Evolutionary conservation across 1,140 invertebrate genomes (phyloP), one percentile per base, ranked within the genome.

Genomic region (Galendromus occidentalis): DNA sequence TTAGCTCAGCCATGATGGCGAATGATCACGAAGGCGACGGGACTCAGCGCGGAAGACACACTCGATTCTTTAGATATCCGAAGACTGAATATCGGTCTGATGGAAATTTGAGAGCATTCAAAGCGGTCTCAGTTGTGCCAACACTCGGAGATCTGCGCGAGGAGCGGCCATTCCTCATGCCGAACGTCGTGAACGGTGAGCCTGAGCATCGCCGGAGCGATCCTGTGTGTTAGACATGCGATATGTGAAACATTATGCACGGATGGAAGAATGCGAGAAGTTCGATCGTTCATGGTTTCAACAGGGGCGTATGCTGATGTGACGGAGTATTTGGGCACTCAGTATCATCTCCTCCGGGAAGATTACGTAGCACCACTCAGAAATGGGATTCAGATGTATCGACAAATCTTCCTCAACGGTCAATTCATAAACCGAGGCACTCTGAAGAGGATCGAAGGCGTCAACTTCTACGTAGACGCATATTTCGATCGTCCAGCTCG

Each of bases 291-390:
- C 14, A 47, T 73, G 72, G 55, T 65, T 71, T n/a, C n/a, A 7
- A 47, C 72, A 30, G 76, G 76, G 2, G 39, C 65, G 17, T 81
- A 77, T 70, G 68, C 71, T 7, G 68, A 70, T 67, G 66, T 74
- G 14, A 72, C 79, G 20, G 73, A 79, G 65, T 91, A 91, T 71
- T 73, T 91, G 12, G 85, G 87, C 70, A 78, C 83, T 0, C 86
- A 90, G 69, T 87, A 86, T 71, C 75, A 84, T 12, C 74, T 88
- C 1, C 73, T 90, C 22, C 73, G 84, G 12, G 86, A 89, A 76
- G 87, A 90, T 69, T 75, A 76, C 22, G 66, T 77, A 30, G 68
- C 72, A 41, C 76, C 78, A 7, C 67, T 79, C 7, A 45, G 76
- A 30, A 68, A 74, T 25, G 76, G 75, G 41, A 73, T 79, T 28